phyloP scores from a whole-genome alignment of 2,113 vertebrate species.

The Grantiella picta region DNA sequence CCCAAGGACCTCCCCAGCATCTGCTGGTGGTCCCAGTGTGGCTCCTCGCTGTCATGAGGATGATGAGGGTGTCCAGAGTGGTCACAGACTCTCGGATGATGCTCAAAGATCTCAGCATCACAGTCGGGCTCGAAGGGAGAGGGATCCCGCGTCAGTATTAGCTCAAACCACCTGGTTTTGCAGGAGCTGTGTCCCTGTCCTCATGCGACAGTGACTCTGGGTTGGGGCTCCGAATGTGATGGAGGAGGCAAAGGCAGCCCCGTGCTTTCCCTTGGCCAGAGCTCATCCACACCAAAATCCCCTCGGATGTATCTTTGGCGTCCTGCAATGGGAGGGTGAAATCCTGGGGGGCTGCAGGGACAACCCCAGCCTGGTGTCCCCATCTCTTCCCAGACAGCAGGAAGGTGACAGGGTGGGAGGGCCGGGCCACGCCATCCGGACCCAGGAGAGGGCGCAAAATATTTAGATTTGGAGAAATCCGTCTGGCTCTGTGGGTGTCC shows the following conservation, averaged over 20 bases:
- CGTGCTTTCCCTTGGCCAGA: rapidly evolving
- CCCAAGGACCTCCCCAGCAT: not conserved
- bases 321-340: not conserved
- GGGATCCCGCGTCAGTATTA: rapidly evolving
- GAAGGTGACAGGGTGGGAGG: not conserved
- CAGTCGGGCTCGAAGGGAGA: rapidly evolving
- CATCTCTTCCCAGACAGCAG: not conserved
- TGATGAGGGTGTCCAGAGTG: not conserved
- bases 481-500: not conserved
- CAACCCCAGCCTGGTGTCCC: not conserved
- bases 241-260: not conserved
- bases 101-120: not conserved
- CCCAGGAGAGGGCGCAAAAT: conserved; percentile 66
- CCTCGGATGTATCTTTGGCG: not conserved
- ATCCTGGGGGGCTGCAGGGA: not conserved
- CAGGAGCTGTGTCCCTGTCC: not conserved
- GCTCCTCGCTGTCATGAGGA: not conserved
- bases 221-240: not conserved
- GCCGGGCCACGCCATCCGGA: not conserved
- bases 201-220: not conserved
- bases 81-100: not conserved
- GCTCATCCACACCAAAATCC: not conserved
- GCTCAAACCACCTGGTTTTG: not conserved
- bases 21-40: not conserved
- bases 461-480: conserved; percentile 24